phyloP scores from a whole-genome alignment of 2,888 invertebrate species.

The Tribolium freemani region DNA sequence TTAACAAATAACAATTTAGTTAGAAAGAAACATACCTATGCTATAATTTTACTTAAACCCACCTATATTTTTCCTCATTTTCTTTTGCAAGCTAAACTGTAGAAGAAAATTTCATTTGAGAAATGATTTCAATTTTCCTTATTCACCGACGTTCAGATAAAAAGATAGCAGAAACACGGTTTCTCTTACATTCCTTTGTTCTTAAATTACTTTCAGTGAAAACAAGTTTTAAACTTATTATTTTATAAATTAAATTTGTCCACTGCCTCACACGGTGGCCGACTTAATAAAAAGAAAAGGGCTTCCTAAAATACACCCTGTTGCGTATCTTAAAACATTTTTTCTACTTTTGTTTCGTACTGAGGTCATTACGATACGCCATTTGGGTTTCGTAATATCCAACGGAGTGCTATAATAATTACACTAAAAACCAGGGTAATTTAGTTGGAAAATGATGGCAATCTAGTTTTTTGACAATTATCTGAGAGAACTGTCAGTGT shows the following conservation, averaged over 20 bases:
- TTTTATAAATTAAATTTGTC: not conserved
- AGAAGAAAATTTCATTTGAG: slow-evolving; percentile 18
- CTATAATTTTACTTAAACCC: not conserved
- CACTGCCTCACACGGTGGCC: too few species aligned
- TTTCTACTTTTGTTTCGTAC: too few species aligned
- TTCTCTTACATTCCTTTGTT: not conserved
- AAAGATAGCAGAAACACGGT: slow-evolving; percentile 1
- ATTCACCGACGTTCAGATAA: slow-evolving; percentile 8
- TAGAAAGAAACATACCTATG: not conserved
- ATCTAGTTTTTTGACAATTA: too few species aligned
- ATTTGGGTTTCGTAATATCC: too few species aligned
- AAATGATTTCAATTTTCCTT: slow-evolving; percentile 22
- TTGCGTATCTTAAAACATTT: too few species aligned
- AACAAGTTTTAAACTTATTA: not conserved
- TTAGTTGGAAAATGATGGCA: too few species aligned
- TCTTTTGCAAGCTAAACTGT: not conserved
- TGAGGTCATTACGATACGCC: too few species aligned
- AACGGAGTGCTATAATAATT: too few species aligned
- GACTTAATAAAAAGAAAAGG: too few species aligned
- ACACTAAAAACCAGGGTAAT: too few species aligned
- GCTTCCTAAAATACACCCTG: too few species aligned
- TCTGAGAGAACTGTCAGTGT: too few species aligned
- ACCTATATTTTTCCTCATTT: slow-evolving; percentile 9
- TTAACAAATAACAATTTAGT: not conserved
- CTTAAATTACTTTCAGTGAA: not conserved